Conservation (phyloP, 2,797 vertebrate genomes). For the Leptoclinus maculatus region DNA sequence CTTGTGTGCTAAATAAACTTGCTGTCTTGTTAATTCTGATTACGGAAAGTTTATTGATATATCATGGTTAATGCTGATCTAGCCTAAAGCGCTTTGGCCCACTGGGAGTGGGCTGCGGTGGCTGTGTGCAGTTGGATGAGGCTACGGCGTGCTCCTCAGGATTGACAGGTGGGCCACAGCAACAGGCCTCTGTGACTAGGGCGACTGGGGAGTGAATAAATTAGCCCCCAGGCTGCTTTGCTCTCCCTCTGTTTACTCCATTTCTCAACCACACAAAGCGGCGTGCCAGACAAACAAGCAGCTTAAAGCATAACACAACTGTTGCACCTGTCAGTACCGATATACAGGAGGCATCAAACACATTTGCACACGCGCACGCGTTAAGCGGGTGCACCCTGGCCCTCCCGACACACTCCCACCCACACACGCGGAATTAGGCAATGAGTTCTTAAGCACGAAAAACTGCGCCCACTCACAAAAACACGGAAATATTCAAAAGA, state of each 20-base stretch:
- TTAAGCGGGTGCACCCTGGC: constrained; percentile 38
- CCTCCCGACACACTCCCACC: constrained; percentile 33
- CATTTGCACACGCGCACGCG: constrained; percentile 34
- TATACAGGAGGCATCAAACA: constrained; percentile 75
- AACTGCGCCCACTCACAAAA: constrained; percentile 47
- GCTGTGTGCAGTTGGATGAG: constrained; percentile 51
- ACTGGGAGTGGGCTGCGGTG: constrained; percentile 50
- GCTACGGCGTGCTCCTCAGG: constrained; percentile 55
- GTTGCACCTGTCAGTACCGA: constrained; percentile 81
- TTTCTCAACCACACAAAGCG: constrained; percentile 81
- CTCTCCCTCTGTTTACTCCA: constrained; percentile 81
- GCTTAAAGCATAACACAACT: constrained; percentile 82
- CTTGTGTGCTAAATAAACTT: constrained; percentile 27
- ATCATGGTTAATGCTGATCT: constrained; percentile 61
- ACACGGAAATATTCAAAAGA: constrained; percentile 37
- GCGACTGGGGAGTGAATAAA: constrained; percentile 82
- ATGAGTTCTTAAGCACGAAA: constrained; percentile 43
- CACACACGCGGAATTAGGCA: constrained; percentile 48
- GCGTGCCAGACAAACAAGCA: constrained; percentile 77
- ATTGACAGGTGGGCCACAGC: constrained; percentile 80
- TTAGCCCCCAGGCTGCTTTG: constrained; percentile 83
- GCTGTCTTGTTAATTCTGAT: constrained; percentile 66
- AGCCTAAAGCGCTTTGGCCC: constrained; percentile 63
- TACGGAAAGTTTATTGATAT: constrained; percentile 67
- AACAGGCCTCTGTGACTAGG: constrained; percentile 77